Percentiles rank a stretch among this genome's conserved stretches.
These are phyloP conservation scores for Zalophus californianus DNA, from an alignment of 2,797 vertebrate genomes.

Conservation along the genomic window DNA sequence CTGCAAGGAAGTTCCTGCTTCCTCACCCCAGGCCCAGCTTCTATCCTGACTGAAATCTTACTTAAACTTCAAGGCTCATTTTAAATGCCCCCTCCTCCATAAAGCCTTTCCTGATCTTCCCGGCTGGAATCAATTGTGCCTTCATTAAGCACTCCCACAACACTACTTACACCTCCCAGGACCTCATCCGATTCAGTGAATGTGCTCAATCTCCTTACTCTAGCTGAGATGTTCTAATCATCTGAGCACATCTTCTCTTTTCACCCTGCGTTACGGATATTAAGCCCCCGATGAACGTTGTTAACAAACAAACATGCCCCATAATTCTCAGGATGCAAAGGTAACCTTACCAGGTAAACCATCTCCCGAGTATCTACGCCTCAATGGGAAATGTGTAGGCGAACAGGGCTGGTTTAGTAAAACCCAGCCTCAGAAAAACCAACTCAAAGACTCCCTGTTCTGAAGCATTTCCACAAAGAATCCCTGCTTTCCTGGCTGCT, in stretches of 20 bases:
- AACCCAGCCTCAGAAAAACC: slow-evolving; percentile 3
- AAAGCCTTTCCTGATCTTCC: neutral
- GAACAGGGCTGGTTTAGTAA: neutral
- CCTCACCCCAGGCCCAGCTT: neutral
- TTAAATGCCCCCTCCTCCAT: neutral
- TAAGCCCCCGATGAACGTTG: neutral
- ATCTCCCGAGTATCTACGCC: neutral
- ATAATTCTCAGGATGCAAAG: neutral
- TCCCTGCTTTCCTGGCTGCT: neutral
- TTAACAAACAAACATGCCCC: neutral
- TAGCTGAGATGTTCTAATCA: neutral
- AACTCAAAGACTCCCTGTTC: neutral
- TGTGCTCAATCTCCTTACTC: neutral
- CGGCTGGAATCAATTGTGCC: neutral
- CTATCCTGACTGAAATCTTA: neutral
- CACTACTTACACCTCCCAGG: neutral
- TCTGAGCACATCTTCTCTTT: neutral
- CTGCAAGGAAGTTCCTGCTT: neutral
- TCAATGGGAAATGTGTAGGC: neutral
- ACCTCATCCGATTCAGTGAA: neutral
- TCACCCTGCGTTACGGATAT: neutral
- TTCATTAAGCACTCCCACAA: neutral
- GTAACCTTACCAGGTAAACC: neutral
- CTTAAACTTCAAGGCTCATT: neutral
- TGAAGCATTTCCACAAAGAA: neutral